phyloP scores from a whole-genome alignment of 2,113 vertebrate species.

The Isurus oxyrinchus region DNA sequence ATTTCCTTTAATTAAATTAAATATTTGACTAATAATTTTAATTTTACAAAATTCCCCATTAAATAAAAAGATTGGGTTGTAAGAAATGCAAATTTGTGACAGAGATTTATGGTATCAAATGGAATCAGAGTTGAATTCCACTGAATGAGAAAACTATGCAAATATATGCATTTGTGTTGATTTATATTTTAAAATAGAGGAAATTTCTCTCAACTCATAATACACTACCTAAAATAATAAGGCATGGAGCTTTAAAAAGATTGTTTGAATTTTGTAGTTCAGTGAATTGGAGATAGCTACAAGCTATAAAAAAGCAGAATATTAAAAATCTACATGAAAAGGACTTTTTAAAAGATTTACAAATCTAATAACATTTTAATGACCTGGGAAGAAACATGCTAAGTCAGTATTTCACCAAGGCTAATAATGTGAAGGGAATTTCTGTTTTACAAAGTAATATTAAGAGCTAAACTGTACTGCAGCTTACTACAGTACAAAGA shows the following conservation, averaged over 20 bases:
- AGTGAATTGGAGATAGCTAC: not conserved
- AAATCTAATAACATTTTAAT: constrained; percentile 34
- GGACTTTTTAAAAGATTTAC: constrained; percentile 9
- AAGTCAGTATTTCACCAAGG: constrained; percentile 13
- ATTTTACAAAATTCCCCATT: not conserved
- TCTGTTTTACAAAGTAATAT: not conserved
- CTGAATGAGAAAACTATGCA: not conserved
- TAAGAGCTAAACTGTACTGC: not conserved
- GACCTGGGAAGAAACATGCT: not conserved
- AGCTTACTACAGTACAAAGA: not conserved
- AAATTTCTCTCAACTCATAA: not conserved
- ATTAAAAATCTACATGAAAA: constrained; percentile 15
- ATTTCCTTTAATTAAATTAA: not conserved
- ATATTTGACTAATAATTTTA: not conserved
- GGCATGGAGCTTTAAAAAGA: not conserved
- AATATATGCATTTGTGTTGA: not conserved
- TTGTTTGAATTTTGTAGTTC: constrained; percentile 11
- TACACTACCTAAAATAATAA: not conserved
- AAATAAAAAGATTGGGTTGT: not conserved
- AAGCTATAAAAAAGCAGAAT: not conserved
- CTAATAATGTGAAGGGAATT: constrained; percentile 12
- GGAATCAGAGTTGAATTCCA: not conserved
- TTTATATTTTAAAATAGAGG: not conserved
- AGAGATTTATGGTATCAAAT: not conserved
- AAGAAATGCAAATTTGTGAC: not conserved